Percentiles rank a stretch among this genome's conserved stretches.
phyloP scores from a whole-genome alignment of 2,797 vertebrate genomes.

The Macrochelys suwanniensis region DNA sequence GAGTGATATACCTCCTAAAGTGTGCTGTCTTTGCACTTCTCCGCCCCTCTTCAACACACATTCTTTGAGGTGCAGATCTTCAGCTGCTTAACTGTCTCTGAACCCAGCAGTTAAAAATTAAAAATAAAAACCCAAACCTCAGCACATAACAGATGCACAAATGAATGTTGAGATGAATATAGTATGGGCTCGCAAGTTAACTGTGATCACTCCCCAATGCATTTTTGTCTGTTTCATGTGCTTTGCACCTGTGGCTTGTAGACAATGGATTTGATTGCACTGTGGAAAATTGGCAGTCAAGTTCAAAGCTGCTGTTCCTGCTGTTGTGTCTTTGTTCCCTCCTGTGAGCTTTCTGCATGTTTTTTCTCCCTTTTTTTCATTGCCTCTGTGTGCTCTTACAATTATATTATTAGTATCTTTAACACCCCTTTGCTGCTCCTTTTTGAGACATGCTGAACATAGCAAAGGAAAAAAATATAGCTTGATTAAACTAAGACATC shows the following conservation, averaged over 20 bases:
- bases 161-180: constrained; percentile 63
- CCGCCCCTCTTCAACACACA: not conserved
- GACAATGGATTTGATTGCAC: constrained; percentile 75
- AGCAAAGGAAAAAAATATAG: not conserved
- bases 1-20: not conserved
- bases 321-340: constrained; percentile 53
- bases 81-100: constrained; percentile 50
- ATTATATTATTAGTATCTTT: constrained; percentile 32
- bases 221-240: constrained; percentile 75
- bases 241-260: constrained; percentile 76
- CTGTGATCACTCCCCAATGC: constrained; percentile 60
- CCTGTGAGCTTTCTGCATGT: not conserved
- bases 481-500: not conserved
- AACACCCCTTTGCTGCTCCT: not conserved
- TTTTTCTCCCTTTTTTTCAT: constrained; percentile 23
- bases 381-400: constrained; percentile 39
- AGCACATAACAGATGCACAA: constrained; percentile 67
- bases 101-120: not conserved
- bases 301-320: constrained; percentile 58
- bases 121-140: constrained; percentile 19
- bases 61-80: constrained; percentile 34
- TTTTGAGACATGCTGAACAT: not conserved
- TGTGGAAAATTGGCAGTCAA: constrained; percentile 56
- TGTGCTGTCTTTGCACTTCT: not conserved
- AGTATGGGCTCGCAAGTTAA: constrained; percentile 62